Evolutionary conservation across 2,113 vertebrate species (phyloP), one percentile per base, ranked within the genome.

Genomic region (Neolamprologus cancellatus): DNA sequence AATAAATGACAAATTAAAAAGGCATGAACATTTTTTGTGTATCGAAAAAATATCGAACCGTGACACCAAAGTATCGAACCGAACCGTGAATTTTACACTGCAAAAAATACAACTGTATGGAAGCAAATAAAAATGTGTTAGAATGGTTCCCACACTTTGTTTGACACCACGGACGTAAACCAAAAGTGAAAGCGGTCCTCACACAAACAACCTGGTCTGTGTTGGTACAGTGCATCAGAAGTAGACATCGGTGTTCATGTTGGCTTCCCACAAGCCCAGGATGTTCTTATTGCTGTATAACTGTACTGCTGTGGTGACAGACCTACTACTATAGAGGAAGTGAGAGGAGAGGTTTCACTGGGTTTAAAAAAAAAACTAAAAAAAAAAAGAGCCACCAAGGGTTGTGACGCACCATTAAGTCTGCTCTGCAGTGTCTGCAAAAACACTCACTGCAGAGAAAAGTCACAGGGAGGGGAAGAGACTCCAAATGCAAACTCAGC

Each of bases 361-460:
- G 44, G 20, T 86, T 80, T 59, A 81, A 10, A 10, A 2, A 23
- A 59, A 48, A 3, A 20, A 20, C 20, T 20, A 20, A 20, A 64
- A 25, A 36, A 3, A 39, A 18, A 88, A 23, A 20, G 18, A 90
- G 83, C 34, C 59, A 85, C 89, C 52, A 50, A 69, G 39, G 82
- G 82, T 88, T 85, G 82, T 90, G 89, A 92, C 84, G 78, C 92
- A 93, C 88, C 89, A 91, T 84, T 81, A 89, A 44, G 83, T 85
- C 91, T 79, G 74, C 84, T 87, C 87, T 93, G 91, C 89, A 91
- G 92, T 59, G 84, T 91, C 90, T 94, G 91, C 81, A 93, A 66
- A 90, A 92, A 88, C 9, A 81, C 81, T 83, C 90, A 55, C 93
- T 91, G 90, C 91, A 90, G 91, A 55, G 80, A 59, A 85, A 59